phyloP scores from a whole-genome alignment of 2,888 invertebrate genomes.

The Schizaphis graminum region DNA sequence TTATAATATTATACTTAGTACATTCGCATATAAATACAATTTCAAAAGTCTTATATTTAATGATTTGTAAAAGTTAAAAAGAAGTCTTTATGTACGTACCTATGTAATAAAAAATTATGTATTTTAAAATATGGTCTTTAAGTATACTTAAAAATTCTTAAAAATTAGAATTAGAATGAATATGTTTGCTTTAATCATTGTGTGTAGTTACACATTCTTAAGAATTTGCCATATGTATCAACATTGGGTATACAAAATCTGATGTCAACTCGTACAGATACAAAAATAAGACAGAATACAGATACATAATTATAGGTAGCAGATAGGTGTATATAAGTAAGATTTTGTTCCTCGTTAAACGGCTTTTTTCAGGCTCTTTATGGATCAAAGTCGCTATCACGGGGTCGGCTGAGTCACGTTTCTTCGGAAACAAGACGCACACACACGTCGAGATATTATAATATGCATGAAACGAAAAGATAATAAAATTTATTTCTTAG shows the following conservation, averaged over 20 bases:
- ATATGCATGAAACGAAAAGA: constrained; percentile 22
- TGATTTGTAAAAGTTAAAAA: too few species aligned
- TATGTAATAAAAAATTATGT: too few species aligned
- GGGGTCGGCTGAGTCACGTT: constrained; percentile 61
- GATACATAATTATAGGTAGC: background rate
- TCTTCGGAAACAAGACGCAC: constrained; percentile 14
- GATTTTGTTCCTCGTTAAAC: background rate
- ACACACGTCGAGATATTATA: background rate
- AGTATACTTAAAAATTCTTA: background rate
- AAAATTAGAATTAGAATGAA: background rate
- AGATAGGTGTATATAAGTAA: background rate
- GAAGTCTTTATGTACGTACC: too few species aligned
- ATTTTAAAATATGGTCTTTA: background rate
- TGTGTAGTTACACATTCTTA: background rate
- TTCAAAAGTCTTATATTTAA: too few species aligned
- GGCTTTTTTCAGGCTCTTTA: constrained; percentile 8
- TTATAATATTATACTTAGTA: too few species aligned
- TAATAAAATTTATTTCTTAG: constrained; percentile 42
- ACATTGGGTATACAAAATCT: background rate
- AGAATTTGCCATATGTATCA: background rate
- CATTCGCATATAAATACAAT: too few species aligned
- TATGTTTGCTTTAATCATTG: background rate
- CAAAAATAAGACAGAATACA: background rate
- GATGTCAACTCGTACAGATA: background rate
- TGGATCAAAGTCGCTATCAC: constrained; percentile 50